Evolutionary conservation across 1,140 invertebrate species (phyloP), one percentile per base, ranked within the genome.

Genomic region (Halictus rubicundus): DNA sequence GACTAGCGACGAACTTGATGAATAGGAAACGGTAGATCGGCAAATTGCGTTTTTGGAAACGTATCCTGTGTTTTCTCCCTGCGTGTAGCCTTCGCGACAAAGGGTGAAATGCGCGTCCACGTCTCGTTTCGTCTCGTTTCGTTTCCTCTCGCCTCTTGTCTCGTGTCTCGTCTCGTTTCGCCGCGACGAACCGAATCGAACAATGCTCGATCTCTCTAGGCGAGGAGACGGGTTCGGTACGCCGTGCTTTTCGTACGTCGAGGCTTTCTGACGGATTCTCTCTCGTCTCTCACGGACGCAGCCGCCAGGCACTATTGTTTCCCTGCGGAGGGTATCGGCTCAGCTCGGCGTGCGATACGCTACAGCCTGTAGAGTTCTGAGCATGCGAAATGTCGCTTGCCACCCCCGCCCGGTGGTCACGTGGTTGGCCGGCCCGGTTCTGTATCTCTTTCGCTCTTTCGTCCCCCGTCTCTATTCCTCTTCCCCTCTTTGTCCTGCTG

Each of bases 371-470:
- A 78, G 89, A 91, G 90, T 88, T 91, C 91, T 91, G 91, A 89
- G 91, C 91, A 92, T 92, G 92, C 91, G 91, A 92, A 91, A 90
- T 92, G 91, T 90, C 87, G 88, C 87, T 87, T 88, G 83, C 89
- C 91, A 90, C 91, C 92, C 91, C 91, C 91, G 91, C 91, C 89
- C 88, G 82, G 0, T 80, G 88, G 81, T 93, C 92, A 92, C 92
- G 91, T 92, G 92, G 91, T 87, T 82, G 80, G 68, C 64, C 69
- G 59, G 74, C 75, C 80, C 54, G 46, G 46, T 74, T 49, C 6
- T 19, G 14, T 37, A 16, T 57, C 82, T 19, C 39, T 39, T 52
- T 59, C 25, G n/a, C 27, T 46, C 71, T 10, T 23, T 23, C n/a
- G 3, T 61, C 6, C 32, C 12, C n/a, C n/a, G 21, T 68, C 75